Evolutionary conservation across 2,113 vertebrate genomes (phyloP).

Genomic region (Eleginops maclovinus): DNA sequence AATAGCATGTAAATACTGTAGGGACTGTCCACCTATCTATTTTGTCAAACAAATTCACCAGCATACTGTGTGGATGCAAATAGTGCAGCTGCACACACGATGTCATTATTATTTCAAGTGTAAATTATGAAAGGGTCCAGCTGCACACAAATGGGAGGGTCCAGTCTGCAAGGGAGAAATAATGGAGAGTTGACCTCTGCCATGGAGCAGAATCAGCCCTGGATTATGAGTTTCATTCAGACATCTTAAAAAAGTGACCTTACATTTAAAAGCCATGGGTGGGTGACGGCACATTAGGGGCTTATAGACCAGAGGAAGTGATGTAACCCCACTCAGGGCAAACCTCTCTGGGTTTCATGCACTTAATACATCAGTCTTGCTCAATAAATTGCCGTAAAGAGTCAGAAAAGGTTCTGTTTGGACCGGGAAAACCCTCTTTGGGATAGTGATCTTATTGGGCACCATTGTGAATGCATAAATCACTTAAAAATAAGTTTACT

Average conservation of each 20-base stretch:
- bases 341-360: neutral
- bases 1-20: slow-evolving; percentile 42
- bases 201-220: slow-evolving; percentile 20
- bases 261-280: slow-evolving; percentile 1
- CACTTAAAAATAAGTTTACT: neutral
- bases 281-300: slow-evolving; percentile 28
- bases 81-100: slow-evolving; percentile 79
- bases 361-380: neutral
- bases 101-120: slow-evolving; percentile 81
- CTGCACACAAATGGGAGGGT: slow-evolving; percentile 73
- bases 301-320: slow-evolving; percentile 14
- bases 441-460: neutral
- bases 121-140: slow-evolving; percentile 81
- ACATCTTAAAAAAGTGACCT: slow-evolving; percentile 17
- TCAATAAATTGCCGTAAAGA: slow-evolving; percentile 14
- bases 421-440: neutral
- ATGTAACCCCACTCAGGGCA: slow-evolving; percentile 21
- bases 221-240: slow-evolving; percentile 32
- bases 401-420: neutral
- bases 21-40: slow-evolving; percentile 29
- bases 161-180: slow-evolving; percentile 48
- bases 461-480: neutral
- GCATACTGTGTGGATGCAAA: slow-evolving; percentile 71
- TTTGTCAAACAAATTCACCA: slow-evolving; percentile 67
- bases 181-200: slow-evolving; percentile 52